A percentile compares a stretch with the other conserved stretches of the same genome.
Conservation (phyloP, 2,888 invertebrate genomes). For the Meta bourneti region DNA sequence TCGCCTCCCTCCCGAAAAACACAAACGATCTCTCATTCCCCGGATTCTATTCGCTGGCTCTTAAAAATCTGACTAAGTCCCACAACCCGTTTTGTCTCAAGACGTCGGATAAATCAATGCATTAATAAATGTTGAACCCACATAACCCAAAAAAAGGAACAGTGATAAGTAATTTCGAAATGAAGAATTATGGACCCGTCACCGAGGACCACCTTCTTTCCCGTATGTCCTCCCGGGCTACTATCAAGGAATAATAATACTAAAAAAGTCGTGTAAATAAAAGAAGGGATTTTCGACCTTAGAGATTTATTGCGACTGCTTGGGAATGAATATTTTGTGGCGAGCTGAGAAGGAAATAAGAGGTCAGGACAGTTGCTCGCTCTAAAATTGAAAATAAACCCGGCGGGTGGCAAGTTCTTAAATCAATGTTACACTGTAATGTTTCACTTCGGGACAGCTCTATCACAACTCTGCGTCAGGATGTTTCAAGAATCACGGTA, state of each 20-base stretch:
- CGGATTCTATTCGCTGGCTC: not conserved
- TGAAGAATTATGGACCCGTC: constrained; percentile 38
- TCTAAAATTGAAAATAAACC: constrained; percentile 71
- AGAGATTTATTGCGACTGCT: constrained; percentile 55
- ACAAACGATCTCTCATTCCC: not conserved
- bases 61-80: constrained; percentile 3
- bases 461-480: constrained; percentile 41
- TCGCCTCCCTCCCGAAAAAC: not conserved
- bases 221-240: constrained; percentile 2
- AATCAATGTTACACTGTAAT: constrained; percentile 60
- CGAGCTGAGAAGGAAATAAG: constrained; percentile 36
- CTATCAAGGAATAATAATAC: constrained; percentile 14
- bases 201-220: not conserved
- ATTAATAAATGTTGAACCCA: constrained; percentile 33
- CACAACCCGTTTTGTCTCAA: constrained; percentile 18
- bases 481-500: constrained; percentile 1
- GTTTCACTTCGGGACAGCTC: constrained; percentile 69
- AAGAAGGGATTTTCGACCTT: constrained; percentile 15
- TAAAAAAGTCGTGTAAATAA: constrained; percentile 1
- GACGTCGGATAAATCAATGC: constrained; percentile 36
- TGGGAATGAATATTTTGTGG: constrained; percentile 69
- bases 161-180: constrained; percentile 46
- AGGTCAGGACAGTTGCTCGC: constrained; percentile 39
- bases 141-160: constrained; percentile 11
- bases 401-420: constrained; percentile 51